A percentile compares a stretch with the other conserved stretches of the same genome.
phyloP scores from a whole-genome alignment of 1,140 invertebrate species.

The Bradysia coprophila region DNA sequence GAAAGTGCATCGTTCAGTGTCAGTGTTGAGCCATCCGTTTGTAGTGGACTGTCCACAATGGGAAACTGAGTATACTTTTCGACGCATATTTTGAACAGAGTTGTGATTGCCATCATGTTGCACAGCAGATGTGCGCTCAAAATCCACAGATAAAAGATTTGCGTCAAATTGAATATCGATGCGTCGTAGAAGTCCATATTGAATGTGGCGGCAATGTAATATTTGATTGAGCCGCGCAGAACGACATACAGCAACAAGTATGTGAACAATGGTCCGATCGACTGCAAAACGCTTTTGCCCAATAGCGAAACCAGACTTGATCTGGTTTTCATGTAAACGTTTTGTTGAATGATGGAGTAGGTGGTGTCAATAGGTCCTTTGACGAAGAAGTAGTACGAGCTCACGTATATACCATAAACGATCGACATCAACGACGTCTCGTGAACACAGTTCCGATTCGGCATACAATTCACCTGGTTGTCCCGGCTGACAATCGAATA shows the following conservation, averaged over 20 bases:
- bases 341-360: constrained; percentile 46
- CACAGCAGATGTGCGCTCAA: constrained; percentile 28
- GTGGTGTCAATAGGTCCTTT: constrained; percentile 32
- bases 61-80: constrained; percentile 44
- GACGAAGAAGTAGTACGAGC: constrained; percentile 42
- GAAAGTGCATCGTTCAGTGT: constrained; percentile 34
- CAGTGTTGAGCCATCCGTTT: constrained; percentile 10
- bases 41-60: constrained; percentile 14
- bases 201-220: too few species aligned
- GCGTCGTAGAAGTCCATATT: too few species aligned
- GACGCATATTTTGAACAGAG: constrained; percentile 44
- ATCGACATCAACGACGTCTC: constrained; percentile 38
- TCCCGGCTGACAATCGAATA: constrained; percentile 26
- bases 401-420: constrained; percentile 44
- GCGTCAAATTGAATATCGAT: constrained; percentile 27
- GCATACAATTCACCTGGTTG: constrained; percentile 12
- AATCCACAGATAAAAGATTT: constrained; percentile 24
- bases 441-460: constrained; percentile 23
- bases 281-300: constrained; percentile 30
- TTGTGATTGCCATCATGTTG: constrained; percentile 28
- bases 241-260: too few species aligned
- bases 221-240: too few species aligned
- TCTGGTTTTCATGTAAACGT: constrained; percentile 41
- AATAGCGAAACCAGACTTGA: constrained; percentile 31
- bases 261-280: constrained; percentile 37